Evolutionary conservation across 2,888 invertebrate species (phyloP), one percentile per base, ranked within the genome.

Genomic region (Chrysomela aeneicollis): DNA sequence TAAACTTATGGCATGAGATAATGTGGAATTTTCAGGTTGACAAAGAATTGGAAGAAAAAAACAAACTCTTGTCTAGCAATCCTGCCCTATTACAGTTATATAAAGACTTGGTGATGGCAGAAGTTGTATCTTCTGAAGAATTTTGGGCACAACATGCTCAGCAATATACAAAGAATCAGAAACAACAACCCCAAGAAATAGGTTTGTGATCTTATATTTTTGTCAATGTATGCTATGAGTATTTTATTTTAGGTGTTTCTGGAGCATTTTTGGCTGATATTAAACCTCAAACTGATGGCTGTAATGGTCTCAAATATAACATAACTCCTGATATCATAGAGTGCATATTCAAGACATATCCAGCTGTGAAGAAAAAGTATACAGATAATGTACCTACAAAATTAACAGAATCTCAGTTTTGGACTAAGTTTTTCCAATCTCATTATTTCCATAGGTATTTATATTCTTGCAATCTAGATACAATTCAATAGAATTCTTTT

Each of bases 391-490:
- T 99, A 37, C 99, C 99, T 30, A 88, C 92, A 69, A 95, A 96
- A 85, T 88, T 98, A 88, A 90, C 93, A 0, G 99, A 99, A 84
- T 89, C 94, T 0, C 97, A 98, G 79, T 99, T 99, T 85, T 99
- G 99, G 99, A 97, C 96, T 12, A 94, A 97, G 79, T 99, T 99
- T 85, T 99, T 99, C 85, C 98, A 99, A 82, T 98, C 98, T 15
- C 98, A 99, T 86, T 99, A 99, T 85, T 95, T 94, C 86, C 98
- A 98, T 85, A 90, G 97, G 85, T 87, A 76, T 72, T 30, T 12
- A 19, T 19, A 19, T 19, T 21, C 35, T 2, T 42, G 21, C 46
- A 49, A 52, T 18, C 1, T 35, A 35, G 17, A 52, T 22, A 52
- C 51, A 5, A 52, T n/a, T 26, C 6, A 6, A 26, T 26, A 6